Percentiles rank a stretch among this genome's conserved stretches.
These are phyloP conservation scores for Hippocampus guttulatus DNA, from an alignment of 2,113 vertebrate species.

Conservation along the genomic window DNA sequence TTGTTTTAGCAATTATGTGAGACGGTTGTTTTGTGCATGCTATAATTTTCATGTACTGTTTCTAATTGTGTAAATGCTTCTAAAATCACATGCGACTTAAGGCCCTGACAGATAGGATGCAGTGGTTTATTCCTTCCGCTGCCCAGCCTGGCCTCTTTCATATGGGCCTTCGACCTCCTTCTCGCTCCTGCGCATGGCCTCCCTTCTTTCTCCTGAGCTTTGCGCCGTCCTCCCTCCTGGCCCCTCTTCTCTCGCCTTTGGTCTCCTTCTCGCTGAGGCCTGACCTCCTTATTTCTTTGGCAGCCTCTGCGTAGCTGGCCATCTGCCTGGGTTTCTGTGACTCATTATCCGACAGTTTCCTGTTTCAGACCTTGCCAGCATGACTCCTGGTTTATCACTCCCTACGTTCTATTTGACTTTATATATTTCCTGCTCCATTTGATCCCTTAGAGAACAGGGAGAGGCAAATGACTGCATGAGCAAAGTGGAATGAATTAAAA, in stretches of 20 bases:
- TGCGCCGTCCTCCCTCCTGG: not conserved
- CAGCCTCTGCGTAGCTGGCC: slow-evolving; percentile 30
- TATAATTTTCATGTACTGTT: not conserved
- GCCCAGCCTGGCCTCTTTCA: not conserved
- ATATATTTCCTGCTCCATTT: slow-evolving; percentile 21
- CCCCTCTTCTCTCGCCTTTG: not conserved
- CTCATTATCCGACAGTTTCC: slow-evolving; percentile 51
- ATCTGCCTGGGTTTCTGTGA: slow-evolving; percentile 33
- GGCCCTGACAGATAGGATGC: slow-evolving; percentile 9
- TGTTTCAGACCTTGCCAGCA: slow-evolving; percentile 23
- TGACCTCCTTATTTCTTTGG: not conserved
- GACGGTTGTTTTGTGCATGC: not conserved
- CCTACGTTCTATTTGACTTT: slow-evolving; percentile 27
- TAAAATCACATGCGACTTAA: not conserved
- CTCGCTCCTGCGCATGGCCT: not conserved
- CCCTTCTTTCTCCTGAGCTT: not conserved
- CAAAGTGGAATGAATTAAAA: not conserved
- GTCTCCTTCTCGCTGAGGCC: not conserved
- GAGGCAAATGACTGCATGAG: not conserved
- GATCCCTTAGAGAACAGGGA: not conserved
- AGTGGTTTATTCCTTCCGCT: slow-evolving; percentile 28
- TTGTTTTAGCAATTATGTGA: slow-evolving; percentile 11
- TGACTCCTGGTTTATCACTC: slow-evolving; percentile 37
- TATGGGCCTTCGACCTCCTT: not conserved
- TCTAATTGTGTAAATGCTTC: not conserved